Evolutionary conservation across 2,113 vertebrate species (phyloP).

Genomic region (Nothobranchius furzeri): DNA sequence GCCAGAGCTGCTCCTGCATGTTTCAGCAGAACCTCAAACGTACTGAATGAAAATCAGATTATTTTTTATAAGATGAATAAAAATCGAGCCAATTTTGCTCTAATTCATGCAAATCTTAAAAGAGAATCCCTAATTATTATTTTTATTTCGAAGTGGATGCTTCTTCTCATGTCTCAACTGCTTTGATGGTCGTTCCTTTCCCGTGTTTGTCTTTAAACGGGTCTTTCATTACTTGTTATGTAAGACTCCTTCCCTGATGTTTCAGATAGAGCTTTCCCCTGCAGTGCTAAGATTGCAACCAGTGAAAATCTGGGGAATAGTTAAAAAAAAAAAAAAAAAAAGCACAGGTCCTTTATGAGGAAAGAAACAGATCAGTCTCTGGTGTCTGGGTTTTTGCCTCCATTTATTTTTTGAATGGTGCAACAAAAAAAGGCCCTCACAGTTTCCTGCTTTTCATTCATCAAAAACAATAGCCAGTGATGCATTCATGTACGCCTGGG

Average conservation of each 20-base stretch:
- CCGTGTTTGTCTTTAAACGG: conserved; percentile 34
- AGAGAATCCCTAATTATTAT: no score
- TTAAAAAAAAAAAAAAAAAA: conserved; percentile 1
- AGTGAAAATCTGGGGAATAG: conserved; percentile 44
- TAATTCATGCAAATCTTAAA: no score
- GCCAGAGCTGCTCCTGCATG: conserved; percentile 9
- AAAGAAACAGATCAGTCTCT: conserved; percentile 24
- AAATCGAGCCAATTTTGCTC: no score
- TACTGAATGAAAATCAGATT: not conserved
- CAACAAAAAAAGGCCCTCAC: not conserved
- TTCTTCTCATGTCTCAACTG: conserved; percentile 11
- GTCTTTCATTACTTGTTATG: conserved; percentile 73
- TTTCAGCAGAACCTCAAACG: conserved; percentile 2
- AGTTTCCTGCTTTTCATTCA: conserved; percentile 41
- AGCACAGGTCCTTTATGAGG: conserved; percentile 10
- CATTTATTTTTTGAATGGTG: conserved; percentile 33
- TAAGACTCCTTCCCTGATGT: conserved; percentile 65
- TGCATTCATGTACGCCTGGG: conserved; percentile 30
- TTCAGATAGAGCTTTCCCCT: conserved; percentile 65
- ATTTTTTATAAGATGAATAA: no score
- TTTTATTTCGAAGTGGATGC: not conserved
- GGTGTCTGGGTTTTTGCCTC: conserved; percentile 21
- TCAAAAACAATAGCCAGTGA: conserved; percentile 32
- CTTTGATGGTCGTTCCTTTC: conserved; percentile 20
- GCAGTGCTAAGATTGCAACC: conserved; percentile 63